Percentiles rank a stretch among this genome's conserved stretches.
These are phyloP conservation scores for Alexandromys oeconomus DNA, from an alignment of 2,797 vertebrate species.

Conservation along the genomic window DNA sequence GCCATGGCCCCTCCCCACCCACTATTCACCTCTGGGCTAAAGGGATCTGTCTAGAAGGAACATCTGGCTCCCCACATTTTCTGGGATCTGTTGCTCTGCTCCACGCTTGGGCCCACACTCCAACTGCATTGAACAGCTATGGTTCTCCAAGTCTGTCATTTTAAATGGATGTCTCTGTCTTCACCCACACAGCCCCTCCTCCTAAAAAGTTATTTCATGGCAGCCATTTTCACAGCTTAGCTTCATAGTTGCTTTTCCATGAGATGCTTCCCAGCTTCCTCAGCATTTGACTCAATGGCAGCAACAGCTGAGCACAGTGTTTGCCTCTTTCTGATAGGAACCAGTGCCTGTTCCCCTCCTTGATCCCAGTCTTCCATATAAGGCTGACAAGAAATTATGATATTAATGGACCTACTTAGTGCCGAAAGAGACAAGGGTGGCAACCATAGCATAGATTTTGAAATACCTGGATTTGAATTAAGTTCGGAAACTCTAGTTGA, in stretches of 20 bases:
- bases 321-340: neutral
- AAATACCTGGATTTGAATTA: neutral
- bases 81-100: neutral
- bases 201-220: neutral
- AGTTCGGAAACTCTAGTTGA: neutral
- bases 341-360: too few species aligned
- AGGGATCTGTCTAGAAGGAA: neutral
- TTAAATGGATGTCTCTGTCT: neutral
- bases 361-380: neutral
- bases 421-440: neutral
- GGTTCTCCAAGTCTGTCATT: neutral
- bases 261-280: neutral
- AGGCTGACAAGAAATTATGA: neutral
- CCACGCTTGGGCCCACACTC: neutral
- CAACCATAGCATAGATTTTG: neutral
- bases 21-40: neutral
- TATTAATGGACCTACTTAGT: neutral
- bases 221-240: neutral
- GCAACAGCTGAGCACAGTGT: neutral
- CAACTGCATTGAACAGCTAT: neutral
- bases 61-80: neutral
- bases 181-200: neutral
- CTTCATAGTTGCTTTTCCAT: neutral
- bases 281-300: neutral
- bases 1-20: neutral